Evolutionary conservation across 2,797 vertebrate species (phyloP), one percentile per base, ranked within the genome.

Genomic region (Odontamblyopus rebecca): DNA sequence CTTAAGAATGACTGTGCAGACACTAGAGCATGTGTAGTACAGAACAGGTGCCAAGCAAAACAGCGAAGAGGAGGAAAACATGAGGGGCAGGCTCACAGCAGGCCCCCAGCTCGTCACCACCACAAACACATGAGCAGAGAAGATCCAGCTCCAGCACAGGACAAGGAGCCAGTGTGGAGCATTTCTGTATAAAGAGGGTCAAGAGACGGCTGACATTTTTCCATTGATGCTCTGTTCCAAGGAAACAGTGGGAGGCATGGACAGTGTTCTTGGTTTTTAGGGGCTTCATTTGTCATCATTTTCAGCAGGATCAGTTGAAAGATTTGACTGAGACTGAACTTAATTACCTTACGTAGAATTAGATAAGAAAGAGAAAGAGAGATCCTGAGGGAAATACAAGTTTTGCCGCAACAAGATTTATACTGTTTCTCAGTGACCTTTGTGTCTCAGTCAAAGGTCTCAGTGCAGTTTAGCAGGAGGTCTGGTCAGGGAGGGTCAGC

Each of bases 31-130:
- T 27, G 63, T 4, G 44, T 51, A 81, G 80, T 68, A 44, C 79
- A 78, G 66, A 87, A 87, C 85, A 92, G 86, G 85, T 93, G 91
- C 91, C 92, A 93, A 93, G 78, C 85, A 90, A 84, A 93, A 93
- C 89, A 90, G 71, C 74, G 68, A 57, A 87, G 79, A 86, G 4
- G 72, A 87, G 87, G 82, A 89, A 91, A 86, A 91, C 85, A 89
- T 74, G 79, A 41, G 80, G 87, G 88, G 84, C 84, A 85, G 90
- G 86, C 84, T 89, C 86, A 85, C 83, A 89, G 87, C 82, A 78
- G 84, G 86, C 84, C 90, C 89, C 88, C 89, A 80, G 84, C 91
- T 92, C 89, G 82, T 65, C 81, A 30, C 74, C 74, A 85, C 86
- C 91, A 89, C 88, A 89, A 88, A 93, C 86, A 93, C 84, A 84